Percentiles rank a stretch among this genome's conserved stretches.
Evolutionary conservation across 2,113 vertebrate genomes (phyloP).

Genomic region (Dinomys branickii): DNA sequence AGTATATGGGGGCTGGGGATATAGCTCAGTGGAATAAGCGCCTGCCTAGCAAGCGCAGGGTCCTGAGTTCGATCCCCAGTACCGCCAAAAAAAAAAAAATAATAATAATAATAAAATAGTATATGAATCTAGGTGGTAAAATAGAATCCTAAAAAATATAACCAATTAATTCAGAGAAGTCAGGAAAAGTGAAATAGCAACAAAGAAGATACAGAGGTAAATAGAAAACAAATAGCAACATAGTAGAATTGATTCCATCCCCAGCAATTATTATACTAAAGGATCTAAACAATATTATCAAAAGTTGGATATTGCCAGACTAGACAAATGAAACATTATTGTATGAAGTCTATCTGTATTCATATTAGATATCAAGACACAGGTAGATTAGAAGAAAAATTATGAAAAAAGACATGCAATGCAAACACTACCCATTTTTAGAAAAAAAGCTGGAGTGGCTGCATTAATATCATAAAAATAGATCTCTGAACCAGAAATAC

Average conservation of each 20-base stretch:
- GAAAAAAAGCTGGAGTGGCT: not conserved
- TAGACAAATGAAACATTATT: not conserved
- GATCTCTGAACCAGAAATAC: not conserved
- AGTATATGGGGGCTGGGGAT: too few species aligned
- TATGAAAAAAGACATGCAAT: not conserved
- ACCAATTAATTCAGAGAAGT: not conserved
- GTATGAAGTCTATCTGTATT: not conserved
- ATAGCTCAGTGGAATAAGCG: too few species aligned
- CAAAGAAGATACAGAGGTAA: not conserved
- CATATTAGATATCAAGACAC: not conserved
- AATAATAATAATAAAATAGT: too few species aligned
- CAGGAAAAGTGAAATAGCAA: not conserved
- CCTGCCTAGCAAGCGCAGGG: too few species aligned
- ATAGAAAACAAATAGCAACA: not conserved
- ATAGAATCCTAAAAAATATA: not conserved
- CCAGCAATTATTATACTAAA: not conserved
- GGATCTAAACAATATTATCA: not conserved
- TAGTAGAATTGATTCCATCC: not conserved
- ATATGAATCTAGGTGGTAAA: too few species aligned
- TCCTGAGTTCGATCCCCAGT: too few species aligned
- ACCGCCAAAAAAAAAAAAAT: too few species aligned
- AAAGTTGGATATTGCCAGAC: not conserved
- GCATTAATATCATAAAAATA: not conserved
- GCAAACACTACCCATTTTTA: not conserved
- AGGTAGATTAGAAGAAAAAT: not conserved